A percentile compares a stretch with the other conserved stretches of the same genome.
These are phyloP conservation scores for Prunella himalayana DNA, from an alignment of 2,113 vertebrate genomes.

Conservation along the genomic window DNA sequence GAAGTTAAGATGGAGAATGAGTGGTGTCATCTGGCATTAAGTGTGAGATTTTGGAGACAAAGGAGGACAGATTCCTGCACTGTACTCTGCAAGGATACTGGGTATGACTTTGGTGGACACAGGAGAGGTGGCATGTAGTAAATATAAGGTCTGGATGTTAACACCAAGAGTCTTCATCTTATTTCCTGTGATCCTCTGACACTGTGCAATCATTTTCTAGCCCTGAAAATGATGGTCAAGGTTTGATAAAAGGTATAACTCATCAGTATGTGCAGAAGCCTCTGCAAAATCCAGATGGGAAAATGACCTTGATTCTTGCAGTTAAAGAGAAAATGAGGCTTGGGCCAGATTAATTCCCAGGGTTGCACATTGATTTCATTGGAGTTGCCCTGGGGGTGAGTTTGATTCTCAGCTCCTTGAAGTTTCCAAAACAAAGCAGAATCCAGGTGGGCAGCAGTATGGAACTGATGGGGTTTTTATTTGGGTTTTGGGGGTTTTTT, in stretches of 20 bases:
- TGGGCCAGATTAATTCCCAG: slow-evolving; percentile 37
- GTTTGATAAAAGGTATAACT: slow-evolving; percentile 25
- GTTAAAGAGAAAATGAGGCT: slow-evolving; percentile 48
- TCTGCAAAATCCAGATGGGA: slow-evolving; percentile 44
- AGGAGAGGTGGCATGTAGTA: background rate
- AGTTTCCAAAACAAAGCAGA: background rate
- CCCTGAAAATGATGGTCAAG: background rate
- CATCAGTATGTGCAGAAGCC: slow-evolving; percentile 28
- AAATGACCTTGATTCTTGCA: slow-evolving; percentile 38
- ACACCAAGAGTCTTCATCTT: background rate
- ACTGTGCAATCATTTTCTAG: background rate
- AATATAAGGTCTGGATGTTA: background rate
- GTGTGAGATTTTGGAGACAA: background rate
- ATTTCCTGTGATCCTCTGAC: background rate
- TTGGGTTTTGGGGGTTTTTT: background rate
- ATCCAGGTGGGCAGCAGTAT: background rate
- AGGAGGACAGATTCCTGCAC: background rate
- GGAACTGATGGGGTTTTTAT: background rate
- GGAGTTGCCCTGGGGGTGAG: background rate
- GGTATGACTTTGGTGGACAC: background rate
- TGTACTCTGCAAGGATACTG: background rate
- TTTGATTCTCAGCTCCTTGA: background rate
- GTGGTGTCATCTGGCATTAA: background rate
- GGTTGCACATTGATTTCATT: background rate
- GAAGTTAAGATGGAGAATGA: background rate